Evolutionary conservation across 1,140 invertebrate species (phyloP), one percentile per base, ranked within the genome.

Genomic region (Bombus pascuorum): DNA sequence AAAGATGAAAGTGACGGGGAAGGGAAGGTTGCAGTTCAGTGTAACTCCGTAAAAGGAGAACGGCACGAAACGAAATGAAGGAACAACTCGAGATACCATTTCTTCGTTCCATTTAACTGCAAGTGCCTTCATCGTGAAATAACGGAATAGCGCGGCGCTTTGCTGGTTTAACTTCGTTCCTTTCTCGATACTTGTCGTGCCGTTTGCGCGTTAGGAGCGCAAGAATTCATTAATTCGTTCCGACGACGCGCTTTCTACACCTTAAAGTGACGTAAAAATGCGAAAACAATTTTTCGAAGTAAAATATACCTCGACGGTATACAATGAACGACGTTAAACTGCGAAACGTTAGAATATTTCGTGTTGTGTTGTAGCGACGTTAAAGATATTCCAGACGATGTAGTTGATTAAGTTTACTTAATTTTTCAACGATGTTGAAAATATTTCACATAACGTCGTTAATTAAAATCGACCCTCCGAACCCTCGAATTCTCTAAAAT

Each of bases 31-130:
- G 53, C 32, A 18, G 65, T 80, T 37, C 32, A 22, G 47, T 15
- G 28, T 28, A 53, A 57, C 34, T 9, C 22, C n/a, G 39, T 34
- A n/a, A 62, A 53, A 62, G 32, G 39, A 13, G 42, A 34, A 72
- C 25, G 8, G 42, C 32, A 12, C 2, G 59, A n/a, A 39, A 72
- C 44, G 37, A 47, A 73, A 82, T 62, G 57, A 75, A 82, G 81
- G 42, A 57, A 81, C 44, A 81, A 66, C 62, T n/a, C 78, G 66
- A 71, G 78, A 81, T 71, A 37, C 66, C 44, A 42, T 81, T 81
- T 71, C 65, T 81, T 71, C 78, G 65, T 81, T 71, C 47, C 78
- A 81, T 71, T 81, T 71, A 81, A 81, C 78, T 66, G 76, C 76
- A 65, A 79, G 76, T 79, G 76, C 76, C 76, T 79, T 79, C 59